Evolutionary conservation across 2,797 vertebrate species (phyloP), one percentile per base, ranked within the genome.

Genomic region (Ctenopoma kingsleyae): DNA sequence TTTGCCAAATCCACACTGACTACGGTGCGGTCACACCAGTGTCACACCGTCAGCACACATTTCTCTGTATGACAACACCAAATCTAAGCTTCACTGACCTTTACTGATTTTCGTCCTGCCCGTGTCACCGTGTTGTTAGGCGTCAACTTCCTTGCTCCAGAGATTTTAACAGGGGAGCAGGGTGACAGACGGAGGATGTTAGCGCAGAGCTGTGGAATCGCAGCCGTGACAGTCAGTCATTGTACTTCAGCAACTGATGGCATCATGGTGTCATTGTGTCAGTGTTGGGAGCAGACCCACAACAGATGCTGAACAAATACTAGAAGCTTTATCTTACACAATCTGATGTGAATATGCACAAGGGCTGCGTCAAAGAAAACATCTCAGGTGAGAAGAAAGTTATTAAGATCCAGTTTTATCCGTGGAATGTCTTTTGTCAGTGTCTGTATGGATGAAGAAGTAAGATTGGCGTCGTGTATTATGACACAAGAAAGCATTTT

Each of bases 211-310:
- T 20, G 55, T 13, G 27, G 51, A 62, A 49, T 66, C 72, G 50
- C 36, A 3, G 74, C 67, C 3, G 85, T 90, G 83, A 93, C 88
- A 91, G 73, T 22, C 81, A 60, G 83, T 86, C 90, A 88, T 92
- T 93, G 92, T 92, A 54, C 52, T 58, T 40, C 51, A 47, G 19
- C 60, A 15, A 71, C 78, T 65, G 84, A 88, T 81, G 77, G 84
- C 78, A 60, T 87, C 80, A 78, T 62, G 54, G 71, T 62, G 72
- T 77, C 80, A 76, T 84, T 87, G 89, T 87, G 74, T 85, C 68
- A 41, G 69, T 79, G 77, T 62, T 81, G 41, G 67, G 72, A 90
- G 53, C 89, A 90, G 87, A 86, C 53, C 70, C 69, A 43, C 61
- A 68, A 66, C 91, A 90, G 84, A 89, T 84, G 86, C 78, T 85